phyloP scores from a whole-genome alignment of 2,797 vertebrate genomes.

The Phaenicophaeus curvirostris region DNA sequence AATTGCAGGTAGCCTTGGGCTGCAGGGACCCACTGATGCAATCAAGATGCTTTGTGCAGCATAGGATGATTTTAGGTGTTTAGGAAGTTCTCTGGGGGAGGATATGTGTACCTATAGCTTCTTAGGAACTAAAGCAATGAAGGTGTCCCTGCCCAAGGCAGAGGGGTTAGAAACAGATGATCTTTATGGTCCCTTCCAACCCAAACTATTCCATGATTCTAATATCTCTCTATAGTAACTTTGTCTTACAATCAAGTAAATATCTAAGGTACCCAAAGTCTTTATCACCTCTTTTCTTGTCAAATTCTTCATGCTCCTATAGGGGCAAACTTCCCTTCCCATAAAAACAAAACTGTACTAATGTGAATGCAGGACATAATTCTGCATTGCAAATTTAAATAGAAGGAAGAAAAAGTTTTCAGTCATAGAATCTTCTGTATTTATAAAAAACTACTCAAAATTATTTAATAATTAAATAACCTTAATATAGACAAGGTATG shows the following conservation, averaged over 20 bases:
- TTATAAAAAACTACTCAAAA: neutral
- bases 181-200: too few species aligned
- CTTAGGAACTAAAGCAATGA: neutral
- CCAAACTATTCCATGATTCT: too few species aligned
- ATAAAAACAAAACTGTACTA: neutral
- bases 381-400: neutral
- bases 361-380: neutral
- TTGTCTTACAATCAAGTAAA: neutral
- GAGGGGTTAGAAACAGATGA: too few species aligned
- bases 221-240: neutral
- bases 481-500: neutral
- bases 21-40: neutral
- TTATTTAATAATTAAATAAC: neutral
- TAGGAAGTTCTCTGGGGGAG: neutral
- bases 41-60: neutral
- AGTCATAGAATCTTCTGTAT: neutral
- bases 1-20: neutral
- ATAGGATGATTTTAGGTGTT: neutral
- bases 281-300: neutral
- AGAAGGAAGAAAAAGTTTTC: neutral
- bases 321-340: neutral
- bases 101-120: neutral
- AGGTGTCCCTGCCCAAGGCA: too few species aligned
- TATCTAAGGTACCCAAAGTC: neutral
- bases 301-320: neutral